Conservation (phyloP, 2,797 vertebrate genomes). For the Galago senegalensis region DNA sequence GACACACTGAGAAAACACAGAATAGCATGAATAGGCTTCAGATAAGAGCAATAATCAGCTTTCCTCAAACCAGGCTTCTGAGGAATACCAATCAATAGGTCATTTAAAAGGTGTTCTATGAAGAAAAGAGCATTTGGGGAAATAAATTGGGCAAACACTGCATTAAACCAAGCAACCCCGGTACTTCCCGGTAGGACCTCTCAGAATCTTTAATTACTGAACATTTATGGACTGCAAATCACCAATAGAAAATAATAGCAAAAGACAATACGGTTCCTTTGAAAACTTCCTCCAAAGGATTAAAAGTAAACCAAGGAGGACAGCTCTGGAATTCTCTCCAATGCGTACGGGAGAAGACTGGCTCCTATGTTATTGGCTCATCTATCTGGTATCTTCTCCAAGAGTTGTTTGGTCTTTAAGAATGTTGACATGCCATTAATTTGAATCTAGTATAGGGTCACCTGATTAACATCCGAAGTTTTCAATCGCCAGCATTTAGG, state of each 20-base stretch:
- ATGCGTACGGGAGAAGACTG: not conserved
- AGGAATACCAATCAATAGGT: not conserved
- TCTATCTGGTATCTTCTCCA: slow-evolving; percentile 13
- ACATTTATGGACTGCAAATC: slow-evolving; percentile 32
- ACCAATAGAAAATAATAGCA: not conserved
- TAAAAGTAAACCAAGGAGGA: slow-evolving; percentile 30
- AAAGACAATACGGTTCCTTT: not conserved
- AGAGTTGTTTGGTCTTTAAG: slow-evolving; percentile 49
- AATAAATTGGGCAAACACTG: not conserved
- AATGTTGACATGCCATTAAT: slow-evolving; percentile 27
- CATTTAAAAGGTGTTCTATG: not conserved
- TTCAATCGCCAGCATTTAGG: slow-evolving; percentile 83
- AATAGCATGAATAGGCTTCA: not conserved
- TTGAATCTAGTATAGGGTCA: not conserved
- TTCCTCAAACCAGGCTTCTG: not conserved
- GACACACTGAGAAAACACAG: not conserved
- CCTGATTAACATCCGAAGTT: slow-evolving; percentile 35
- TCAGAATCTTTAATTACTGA: slow-evolving; percentile 37
- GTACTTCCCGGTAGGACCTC: slow-evolving; percentile 1
- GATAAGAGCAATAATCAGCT: not conserved
- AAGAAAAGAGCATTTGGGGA: not conserved
- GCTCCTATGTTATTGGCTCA: not conserved
- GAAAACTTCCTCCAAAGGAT: slow-evolving; percentile 34
- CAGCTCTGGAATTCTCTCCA: slow-evolving; percentile 31
- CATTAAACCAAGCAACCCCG: not conserved